Percentiles rank a stretch among this genome's conserved stretches.
Conservation (phyloP, 1,140 invertebrate genomes). For the Procambarus clarkii region DNA sequence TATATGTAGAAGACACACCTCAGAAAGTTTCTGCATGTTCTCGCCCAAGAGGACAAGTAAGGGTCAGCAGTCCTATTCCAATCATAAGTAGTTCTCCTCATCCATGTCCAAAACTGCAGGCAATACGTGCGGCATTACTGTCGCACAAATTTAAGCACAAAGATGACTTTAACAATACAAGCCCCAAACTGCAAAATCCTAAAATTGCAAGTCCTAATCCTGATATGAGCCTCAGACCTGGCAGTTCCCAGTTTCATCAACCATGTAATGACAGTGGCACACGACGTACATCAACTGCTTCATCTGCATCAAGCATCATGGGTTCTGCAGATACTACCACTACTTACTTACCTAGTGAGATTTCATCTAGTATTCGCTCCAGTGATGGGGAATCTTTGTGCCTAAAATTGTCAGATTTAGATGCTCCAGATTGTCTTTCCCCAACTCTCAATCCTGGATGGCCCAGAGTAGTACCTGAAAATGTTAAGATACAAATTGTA, state of each 20-base stretch:
- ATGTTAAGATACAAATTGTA: neutral
- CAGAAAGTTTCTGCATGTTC: neutral
- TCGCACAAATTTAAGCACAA: neutral
- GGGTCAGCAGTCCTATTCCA: slow-evolving; percentile 32
- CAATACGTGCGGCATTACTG: neutral
- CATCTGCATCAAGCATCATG: neutral
- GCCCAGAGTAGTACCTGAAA: neutral
- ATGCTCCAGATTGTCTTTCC: slow-evolving; percentile 61
- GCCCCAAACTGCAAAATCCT: no score
- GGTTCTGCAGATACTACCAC: slow-evolving; percentile 38
- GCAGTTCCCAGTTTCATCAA: neutral
- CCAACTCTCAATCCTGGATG: slow-evolving; percentile 23
- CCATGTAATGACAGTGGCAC: neutral
- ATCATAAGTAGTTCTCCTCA: neutral
- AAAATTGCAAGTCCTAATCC: no score
- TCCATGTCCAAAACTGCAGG: neutral
- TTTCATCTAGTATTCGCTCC: slow-evolving; percentile 19
- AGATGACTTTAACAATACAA: neutral
- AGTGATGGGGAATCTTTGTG: slow-evolving; percentile 50
- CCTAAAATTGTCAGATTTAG: slow-evolving; percentile 65
- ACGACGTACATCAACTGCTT: neutral
- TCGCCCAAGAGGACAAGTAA: neutral
- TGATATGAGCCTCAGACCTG: no score
- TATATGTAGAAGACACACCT: slow-evolving; percentile 4
- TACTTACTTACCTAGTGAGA: slow-evolving; percentile 20